Base-by-base conservation (phyloP, 2,797 vertebrate genomes). In the Synanceia verrucosa region DNA sequence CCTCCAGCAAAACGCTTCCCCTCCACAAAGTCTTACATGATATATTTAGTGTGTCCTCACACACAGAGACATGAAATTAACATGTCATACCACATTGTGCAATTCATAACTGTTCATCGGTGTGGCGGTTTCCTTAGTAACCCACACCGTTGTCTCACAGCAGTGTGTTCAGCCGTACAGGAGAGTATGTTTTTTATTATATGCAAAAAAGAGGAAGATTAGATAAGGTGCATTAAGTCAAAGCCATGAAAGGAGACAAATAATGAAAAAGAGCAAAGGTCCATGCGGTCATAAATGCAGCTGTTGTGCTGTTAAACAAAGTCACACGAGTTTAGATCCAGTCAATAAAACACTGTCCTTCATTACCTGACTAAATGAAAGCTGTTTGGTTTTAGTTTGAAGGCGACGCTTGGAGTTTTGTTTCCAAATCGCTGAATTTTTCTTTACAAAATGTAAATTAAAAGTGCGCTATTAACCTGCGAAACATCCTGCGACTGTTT, bases 261-360 rank as follows among this genome's bases (percentile, higher is more conserved):
- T 18, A 26, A 68, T 24, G 5, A 18, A 16, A 26, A 28, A 47
- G 58, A 47, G 4, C 47, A 59, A 74, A 74, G 39, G 67, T 66
- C 19, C 16, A 16, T 4, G 24, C 19, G 26, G 9, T 43, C 61
- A 50, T 59, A 59, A 76, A 69, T 7, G 9, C 3, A 41, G 8
- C 2, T n/a, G 1, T 4, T 31, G 9, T 28, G 43, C 6, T 23
- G 44, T 14, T 34, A 16, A 53, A 26, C 5, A 51, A 34, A 56
- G 5, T 4, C 19, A 33, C 6, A 14, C 1, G 19, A 13, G 19
- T 14, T 11, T 59, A 0, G 19, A 1, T 16, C 7, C 6, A 19
- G 19, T 67, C 9, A 55, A 14, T 41, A 33, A 19, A 53, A 31
- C 1, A 8, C 6, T 58, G 12, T 23, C 12, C 2, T 12, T 31